Percentiles rank a stretch among this genome's conserved stretches.
Conservation (phyloP, 1,140 invertebrate genomes). For the Euura lappo region DNA sequence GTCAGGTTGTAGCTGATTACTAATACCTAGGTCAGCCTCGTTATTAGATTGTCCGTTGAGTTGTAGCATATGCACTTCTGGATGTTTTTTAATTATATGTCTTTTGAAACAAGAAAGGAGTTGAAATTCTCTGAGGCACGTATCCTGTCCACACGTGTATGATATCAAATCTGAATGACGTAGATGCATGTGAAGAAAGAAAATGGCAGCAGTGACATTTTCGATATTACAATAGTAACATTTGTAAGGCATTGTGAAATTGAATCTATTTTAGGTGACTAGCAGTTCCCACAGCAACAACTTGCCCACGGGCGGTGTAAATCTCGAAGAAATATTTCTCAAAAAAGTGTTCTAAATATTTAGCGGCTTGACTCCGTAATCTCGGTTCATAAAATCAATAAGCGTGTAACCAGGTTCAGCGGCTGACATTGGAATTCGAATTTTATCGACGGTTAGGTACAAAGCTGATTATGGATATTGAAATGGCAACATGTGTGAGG, state of each 20-base stretch:
- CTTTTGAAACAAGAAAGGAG: neutral
- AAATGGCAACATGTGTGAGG: neutral
- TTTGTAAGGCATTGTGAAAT: no score
- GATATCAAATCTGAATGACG: constrained; percentile 9
- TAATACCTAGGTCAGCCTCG: neutral
- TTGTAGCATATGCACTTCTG: neutral
- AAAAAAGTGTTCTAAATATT: no score
- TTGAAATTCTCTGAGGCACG: constrained; percentile 1
- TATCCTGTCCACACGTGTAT: constrained; percentile 8
- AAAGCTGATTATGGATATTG: neutral
- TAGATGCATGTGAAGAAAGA: constrained; percentile 16
- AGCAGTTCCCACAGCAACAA: no score
- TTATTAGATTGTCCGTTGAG: neutral
- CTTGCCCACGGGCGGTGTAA: no score
- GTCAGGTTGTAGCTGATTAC: no score
- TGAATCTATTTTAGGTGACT: no score
- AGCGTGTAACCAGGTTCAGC: no score
- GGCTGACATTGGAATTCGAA: no score
- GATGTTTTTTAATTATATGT: neutral
- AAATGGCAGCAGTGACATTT: constrained; percentile 8
- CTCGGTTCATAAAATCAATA: no score
- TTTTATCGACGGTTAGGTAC: no score
- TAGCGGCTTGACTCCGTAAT: no score
- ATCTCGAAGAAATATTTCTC: no score
- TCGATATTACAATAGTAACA: neutral